These are phyloP conservation scores for Vimba vimba DNA, from an alignment of 2,113 vertebrate species.

Conservation along the genomic window DNA sequence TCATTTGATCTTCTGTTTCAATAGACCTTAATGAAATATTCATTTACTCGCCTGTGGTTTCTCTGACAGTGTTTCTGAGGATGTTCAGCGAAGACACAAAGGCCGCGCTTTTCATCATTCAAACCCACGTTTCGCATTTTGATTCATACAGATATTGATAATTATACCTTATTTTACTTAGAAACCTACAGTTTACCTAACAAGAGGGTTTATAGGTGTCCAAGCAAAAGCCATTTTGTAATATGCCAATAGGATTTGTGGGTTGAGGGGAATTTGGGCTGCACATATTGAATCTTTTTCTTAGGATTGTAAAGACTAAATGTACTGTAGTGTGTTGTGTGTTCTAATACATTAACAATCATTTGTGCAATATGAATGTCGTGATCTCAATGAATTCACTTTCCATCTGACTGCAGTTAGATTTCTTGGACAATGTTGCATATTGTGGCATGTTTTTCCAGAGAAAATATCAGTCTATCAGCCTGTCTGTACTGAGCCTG, in stretches of 20 bases:
- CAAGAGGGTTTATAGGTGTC: not conserved
- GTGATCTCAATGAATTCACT: not conserved
- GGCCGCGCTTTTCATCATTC: conserved; percentile 76
- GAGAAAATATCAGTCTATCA: not conserved
- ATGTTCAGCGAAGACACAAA: conserved; percentile 77
- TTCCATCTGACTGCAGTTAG: not conserved
- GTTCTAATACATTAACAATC: not conserved
- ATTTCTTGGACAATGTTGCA: not conserved
- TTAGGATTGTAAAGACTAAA: not conserved
- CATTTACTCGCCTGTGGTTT: conserved; percentile 79
- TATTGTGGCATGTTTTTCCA: not conserved
- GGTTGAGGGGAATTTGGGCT: not conserved
- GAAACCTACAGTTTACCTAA: conserved; percentile 22
- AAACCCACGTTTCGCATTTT: conserved; percentile 62
- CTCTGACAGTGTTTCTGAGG: conserved; percentile 72
- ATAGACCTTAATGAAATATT: conserved; percentile 82
- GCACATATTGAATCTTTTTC: not conserved
- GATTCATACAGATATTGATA: conserved; percentile 65
- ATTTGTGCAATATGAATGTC: not conserved
- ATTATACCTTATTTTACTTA: conserved; percentile 68
- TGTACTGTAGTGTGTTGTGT: not conserved
- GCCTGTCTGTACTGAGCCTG: not conserved
- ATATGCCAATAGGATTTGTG: not conserved
- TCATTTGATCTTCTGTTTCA: conserved; percentile 82
- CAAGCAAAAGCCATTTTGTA: not conserved